Evolutionary conservation across 2,797 vertebrate species (phyloP).

Genomic region (Neosalanx taihuensis): DNA sequence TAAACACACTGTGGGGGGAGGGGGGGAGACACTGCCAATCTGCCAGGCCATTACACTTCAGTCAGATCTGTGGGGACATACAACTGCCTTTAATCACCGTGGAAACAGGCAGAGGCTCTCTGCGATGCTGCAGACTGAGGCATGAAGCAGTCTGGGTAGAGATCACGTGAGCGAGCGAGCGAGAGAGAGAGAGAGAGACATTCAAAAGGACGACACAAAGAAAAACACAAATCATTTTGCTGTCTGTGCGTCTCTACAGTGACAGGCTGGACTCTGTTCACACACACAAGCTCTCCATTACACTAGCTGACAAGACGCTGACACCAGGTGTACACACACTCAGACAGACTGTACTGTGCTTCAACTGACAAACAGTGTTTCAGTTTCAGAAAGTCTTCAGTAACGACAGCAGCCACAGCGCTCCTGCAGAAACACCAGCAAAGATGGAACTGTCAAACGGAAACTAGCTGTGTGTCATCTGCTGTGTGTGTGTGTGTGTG

Average conservation of each 20-base stretch:
- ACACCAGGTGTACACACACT: neutral
- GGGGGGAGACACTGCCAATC: conserved; percentile 6
- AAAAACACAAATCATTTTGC: conserved; percentile 36
- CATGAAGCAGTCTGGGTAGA: conserved; percentile 4
- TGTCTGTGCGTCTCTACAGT: neutral
- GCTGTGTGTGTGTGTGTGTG: too few species aligned
- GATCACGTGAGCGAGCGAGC: conserved; percentile 30
- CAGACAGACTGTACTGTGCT: neutral
- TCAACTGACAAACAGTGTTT: conserved; percentile 11
- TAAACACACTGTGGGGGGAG: neutral
- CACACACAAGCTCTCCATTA: conserved; percentile 1
- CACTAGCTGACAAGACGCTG: conserved; percentile 12
- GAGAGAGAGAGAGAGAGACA: conserved; percentile 17
- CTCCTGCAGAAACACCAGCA: too few species aligned
- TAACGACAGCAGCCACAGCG: conserved; percentile 6
- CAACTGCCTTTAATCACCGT: conserved; percentile 46
- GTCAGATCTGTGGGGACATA: conserved; percentile 15
- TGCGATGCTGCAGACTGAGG: neutral
- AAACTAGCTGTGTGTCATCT: too few species aligned
- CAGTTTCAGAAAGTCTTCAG: conserved; percentile 11
- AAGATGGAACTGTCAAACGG: too few species aligned
- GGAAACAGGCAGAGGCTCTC: conserved; percentile 43
- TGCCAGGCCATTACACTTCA: conserved; percentile 32
- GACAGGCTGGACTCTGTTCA: conserved; percentile 19
- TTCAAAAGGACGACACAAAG: conserved; percentile 6